Evolutionary conservation across 2,113 vertebrate species (phyloP).

Genomic region (Ceratotherium simum): DNA sequence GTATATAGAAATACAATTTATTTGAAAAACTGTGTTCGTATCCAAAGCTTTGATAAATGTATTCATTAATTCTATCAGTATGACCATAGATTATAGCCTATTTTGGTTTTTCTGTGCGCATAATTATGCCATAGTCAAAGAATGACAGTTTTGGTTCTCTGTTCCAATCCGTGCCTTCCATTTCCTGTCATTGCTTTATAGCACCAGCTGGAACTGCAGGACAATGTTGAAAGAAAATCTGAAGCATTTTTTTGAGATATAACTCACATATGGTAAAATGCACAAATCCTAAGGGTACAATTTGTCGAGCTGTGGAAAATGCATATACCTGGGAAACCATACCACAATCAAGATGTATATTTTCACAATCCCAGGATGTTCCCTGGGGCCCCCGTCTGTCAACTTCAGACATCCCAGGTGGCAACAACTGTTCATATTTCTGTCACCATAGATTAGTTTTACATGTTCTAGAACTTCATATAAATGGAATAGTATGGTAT

Average conservation of each 20-base stretch:
- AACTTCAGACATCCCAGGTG: background rate
- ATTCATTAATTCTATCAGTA: background rate
- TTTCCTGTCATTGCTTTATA: background rate
- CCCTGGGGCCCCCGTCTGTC: background rate
- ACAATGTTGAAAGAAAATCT: background rate
- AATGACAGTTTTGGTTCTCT: background rate
- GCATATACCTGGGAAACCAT: background rate
- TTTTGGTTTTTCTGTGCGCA: background rate
- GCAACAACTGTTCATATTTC: background rate
- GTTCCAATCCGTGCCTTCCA: background rate
- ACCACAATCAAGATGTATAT: accelerated
- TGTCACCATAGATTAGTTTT: background rate
- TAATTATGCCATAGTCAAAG: background rate
- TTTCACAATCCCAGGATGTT: background rate
- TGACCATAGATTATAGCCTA: background rate
- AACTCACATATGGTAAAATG: background rate
- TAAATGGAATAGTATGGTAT: background rate
- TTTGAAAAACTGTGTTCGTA: background rate
- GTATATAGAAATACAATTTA: background rate
- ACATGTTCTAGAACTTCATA: background rate
- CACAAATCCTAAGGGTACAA: background rate
- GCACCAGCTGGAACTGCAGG: background rate
- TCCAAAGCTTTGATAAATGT: background rate
- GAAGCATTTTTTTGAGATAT: background rate
- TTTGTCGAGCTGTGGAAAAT: background rate